Percentiles rank a stretch among this genome's conserved stretches.
Evolutionary conservation across 2,113 vertebrate genomes (phyloP).

Genomic region (Tautogolabrus adspersus): DNA sequence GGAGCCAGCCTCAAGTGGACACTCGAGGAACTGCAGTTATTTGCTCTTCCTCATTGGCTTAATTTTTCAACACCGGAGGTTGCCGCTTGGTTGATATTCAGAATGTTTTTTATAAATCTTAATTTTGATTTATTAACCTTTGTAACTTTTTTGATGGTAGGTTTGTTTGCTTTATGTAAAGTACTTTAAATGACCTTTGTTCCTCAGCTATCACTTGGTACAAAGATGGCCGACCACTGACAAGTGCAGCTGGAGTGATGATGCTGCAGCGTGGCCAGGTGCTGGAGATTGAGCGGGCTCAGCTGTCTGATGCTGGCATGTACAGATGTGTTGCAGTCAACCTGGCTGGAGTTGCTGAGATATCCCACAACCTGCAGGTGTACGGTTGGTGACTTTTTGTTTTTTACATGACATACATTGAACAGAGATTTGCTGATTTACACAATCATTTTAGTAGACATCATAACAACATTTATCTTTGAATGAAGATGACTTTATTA

Average conservation of each 20-base stretch:
- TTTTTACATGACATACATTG: background rate
- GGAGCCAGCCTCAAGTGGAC: no score
- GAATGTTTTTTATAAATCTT: no score
- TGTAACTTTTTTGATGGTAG: background rate
- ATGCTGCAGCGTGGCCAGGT: conserved; percentile 86
- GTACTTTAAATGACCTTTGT: background rate
- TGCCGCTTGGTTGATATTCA: no score
- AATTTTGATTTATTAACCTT: background rate
- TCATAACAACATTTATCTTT: background rate
- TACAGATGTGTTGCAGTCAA: conserved; percentile 93
- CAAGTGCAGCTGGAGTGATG: conserved; percentile 74
- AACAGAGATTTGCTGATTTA: no score
- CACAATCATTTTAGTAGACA: background rate
- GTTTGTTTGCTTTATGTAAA: background rate
- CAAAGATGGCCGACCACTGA: conserved; percentile 88
- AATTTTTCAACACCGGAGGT: no score
- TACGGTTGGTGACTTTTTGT: conserved; percentile 86
- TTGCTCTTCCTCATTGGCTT: no score
- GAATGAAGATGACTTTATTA: background rate
- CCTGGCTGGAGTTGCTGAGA: conserved; percentile 87
- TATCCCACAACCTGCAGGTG: conserved; percentile 90
- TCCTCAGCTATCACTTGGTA: conserved; percentile 90
- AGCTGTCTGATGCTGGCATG: conserved; percentile 88
- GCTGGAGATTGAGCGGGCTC: conserved; percentile 87
- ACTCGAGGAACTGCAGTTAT: no score